Evolutionary conservation across 2,888 invertebrate species (phyloP).

Genomic region (Diaprepes abbreviatus): DNA sequence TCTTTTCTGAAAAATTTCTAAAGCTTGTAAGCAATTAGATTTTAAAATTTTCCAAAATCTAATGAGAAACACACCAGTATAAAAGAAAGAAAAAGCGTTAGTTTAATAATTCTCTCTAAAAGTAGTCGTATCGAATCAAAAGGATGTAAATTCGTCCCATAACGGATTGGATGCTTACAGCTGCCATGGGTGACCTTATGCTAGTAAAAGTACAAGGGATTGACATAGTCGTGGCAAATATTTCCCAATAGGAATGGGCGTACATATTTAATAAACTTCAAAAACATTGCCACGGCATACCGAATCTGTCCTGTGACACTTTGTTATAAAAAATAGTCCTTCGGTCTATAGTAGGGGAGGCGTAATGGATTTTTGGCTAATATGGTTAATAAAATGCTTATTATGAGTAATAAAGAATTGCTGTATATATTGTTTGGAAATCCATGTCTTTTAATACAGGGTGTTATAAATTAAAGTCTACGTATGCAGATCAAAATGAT

Average conservation of each 20-base stretch:
- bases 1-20: no score
- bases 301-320: slow-evolving; percentile 37
- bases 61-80: no score
- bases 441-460: no score
- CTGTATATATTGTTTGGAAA: no score
- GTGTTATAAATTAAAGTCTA: no score
- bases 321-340: slow-evolving; percentile 44
- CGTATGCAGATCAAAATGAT: no score
- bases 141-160: slow-evolving; percentile 51
- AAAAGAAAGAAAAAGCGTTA: no score
- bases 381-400: slow-evolving; percentile 44
- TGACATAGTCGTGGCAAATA: slow-evolving; percentile 58
- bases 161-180: slow-evolving; percentile 54
- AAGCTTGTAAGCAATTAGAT: no score
- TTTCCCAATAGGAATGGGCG: slow-evolving; percentile 58
- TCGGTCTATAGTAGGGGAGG: slow-evolving; percentile 39
- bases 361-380: slow-evolving; percentile 46
- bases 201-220: slow-evolving; percentile 50
- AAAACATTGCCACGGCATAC: slow-evolving; percentile 52
- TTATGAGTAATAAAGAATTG: slow-evolving; percentile 25
- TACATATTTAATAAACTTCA: slow-evolving; percentile 55
- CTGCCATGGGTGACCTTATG: slow-evolving; percentile 52
- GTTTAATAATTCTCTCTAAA: slow-evolving; percentile 17
- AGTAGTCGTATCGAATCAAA: slow-evolving; percentile 45
- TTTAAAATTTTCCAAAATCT: no score